phyloP scores from a whole-genome alignment of 2,888 invertebrate species.

The Actias luna region DNA sequence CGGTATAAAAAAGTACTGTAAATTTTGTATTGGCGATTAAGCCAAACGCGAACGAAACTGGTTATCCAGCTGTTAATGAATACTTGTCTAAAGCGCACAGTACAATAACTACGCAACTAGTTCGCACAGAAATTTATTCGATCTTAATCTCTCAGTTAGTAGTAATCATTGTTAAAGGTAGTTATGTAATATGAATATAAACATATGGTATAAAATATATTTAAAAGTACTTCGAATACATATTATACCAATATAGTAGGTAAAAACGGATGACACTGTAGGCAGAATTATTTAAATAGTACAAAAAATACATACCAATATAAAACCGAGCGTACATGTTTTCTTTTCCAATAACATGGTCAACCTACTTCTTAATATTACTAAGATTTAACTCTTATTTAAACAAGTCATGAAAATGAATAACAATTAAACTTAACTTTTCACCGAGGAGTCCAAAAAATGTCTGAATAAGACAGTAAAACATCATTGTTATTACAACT shows the following conservation, averaged over 20 bases:
- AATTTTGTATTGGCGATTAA: no score
- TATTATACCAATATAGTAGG: background rate
- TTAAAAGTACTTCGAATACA: background rate
- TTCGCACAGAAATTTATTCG: background rate
- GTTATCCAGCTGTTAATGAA: no score
- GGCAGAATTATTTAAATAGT: background rate
- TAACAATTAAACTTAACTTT: constrained; percentile 28
- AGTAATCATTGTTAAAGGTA: background rate
- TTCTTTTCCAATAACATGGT: background rate
- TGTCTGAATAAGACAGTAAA: constrained; percentile 51
- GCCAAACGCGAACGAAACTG: no score
- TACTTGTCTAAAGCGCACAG: no score
- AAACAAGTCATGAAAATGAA: background rate
- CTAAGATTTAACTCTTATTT: background rate
- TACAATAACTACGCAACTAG: no score
- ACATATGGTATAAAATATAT: background rate
- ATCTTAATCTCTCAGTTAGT: background rate
- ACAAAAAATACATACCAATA: constrained; percentile 8
- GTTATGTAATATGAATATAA: background rate
- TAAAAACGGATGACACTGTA: background rate
- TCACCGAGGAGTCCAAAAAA: constrained; percentile 43
- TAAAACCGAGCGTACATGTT: constrained; percentile 14
- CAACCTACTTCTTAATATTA: background rate
- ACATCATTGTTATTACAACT: constrained; percentile 50
- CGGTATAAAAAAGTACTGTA: no score